Evolutionary conservation across 2,797 vertebrate genomes (phyloP), one percentile per base, ranked within the genome.

Genomic region (Avahi laniger): DNA sequence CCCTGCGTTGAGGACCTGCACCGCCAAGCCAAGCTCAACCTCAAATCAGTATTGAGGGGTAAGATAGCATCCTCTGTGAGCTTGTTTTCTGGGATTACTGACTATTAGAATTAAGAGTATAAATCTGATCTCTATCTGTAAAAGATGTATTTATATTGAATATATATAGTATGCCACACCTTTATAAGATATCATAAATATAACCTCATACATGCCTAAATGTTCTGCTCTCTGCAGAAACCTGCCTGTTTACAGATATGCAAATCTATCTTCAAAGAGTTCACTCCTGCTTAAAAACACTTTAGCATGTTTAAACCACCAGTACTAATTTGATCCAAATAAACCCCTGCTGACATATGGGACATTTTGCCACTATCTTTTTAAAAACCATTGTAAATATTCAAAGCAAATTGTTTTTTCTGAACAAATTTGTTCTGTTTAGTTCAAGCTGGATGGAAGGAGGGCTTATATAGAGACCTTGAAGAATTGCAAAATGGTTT

Each of bases 1-100:
- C 98, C 99, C 33, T 99, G 99, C 4, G 99, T 99, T 91, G 99
- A 99, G 78, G 99, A 99, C 97, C 98, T 99, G 96, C 99, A 99
- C 98, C 99, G 99, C 14, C 99, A 99, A 98, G 99, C 99, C 98
- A 99, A 99, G 98, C 98, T 99, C 98, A 99, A 99, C 99, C 99
- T 99, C 95, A 99, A 99, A 98, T 99, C 99, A 1, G 99, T 99
- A 14, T 98, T 99, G 95, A 98, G 99, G 99, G 99, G 99, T 99
- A 98, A 99, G 98, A 72, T 1, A 0, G 41, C 86, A 2, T 6
- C 17, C 65, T 86, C 80, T 1, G 1, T 86, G 41, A 10, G 4
- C 14, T 18, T 54, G 3, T 38, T 1, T 54, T 75, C 80, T 92
- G 17, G 2, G 18, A 14, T 43, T 26, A 28, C 48, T 87, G 52